phyloP scores from a whole-genome alignment of 1,140 invertebrate genomes.

The Myzus persicae region DNA sequence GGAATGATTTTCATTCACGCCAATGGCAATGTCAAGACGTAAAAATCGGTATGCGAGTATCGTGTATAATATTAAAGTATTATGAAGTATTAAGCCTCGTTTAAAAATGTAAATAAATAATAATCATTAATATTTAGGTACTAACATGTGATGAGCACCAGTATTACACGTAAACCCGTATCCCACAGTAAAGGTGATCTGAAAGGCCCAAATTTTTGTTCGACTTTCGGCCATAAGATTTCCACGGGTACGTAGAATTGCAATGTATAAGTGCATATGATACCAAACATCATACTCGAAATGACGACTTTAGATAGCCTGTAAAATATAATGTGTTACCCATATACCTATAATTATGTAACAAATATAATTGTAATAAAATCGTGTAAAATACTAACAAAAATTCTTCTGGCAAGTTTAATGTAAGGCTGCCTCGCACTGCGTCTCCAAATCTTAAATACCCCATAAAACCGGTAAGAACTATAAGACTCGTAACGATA shows the following conservation, averaged over 20 bases:
- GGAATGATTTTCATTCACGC: not conserved
- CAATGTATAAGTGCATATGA: conserved; percentile 91
- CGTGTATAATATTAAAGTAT: too few species aligned
- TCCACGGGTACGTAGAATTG: conserved; percentile 96
- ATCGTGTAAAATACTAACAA: conserved; percentile 66
- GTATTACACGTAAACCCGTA: not conserved
- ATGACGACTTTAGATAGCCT: conserved; percentile 82
- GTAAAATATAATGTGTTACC: conserved; percentile 31
- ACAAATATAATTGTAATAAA: not conserved
- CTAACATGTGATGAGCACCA: conserved; percentile 44
- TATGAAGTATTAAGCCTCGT: not conserved
- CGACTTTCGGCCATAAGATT: conserved; percentile 71
- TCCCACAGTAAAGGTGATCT: conserved; percentile 33
- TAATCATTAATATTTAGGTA: not conserved
- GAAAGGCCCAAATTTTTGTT: conserved; percentile 26
- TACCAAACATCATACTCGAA: conserved; percentile 88
- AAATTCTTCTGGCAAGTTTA: conserved; percentile 75
- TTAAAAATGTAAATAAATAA: not conserved
- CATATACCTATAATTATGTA: not conserved
- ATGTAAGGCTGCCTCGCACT: conserved; percentile 75
- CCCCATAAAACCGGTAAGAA: conserved; percentile 86
- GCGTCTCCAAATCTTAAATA: conserved; percentile 79
- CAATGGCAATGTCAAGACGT: not conserved
- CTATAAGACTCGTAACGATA: conserved; percentile 83
- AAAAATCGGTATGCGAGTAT: not conserved